A percentile compares a stretch with the other conserved stretches of the same genome.
Conservation (phyloP, 2,888 invertebrate genomes). For the Tryphoninae sp. region DNA sequence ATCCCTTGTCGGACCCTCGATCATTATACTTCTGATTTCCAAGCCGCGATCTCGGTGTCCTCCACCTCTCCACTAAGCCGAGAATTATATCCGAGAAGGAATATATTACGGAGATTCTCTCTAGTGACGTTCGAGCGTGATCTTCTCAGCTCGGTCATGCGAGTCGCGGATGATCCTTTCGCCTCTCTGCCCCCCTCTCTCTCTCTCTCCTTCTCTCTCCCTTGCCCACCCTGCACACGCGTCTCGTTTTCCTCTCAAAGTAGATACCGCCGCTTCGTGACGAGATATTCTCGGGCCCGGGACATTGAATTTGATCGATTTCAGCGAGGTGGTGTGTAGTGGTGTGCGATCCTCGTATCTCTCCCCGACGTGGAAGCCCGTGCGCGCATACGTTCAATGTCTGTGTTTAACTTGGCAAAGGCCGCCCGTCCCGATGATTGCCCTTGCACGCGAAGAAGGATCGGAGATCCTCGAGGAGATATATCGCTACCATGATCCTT, state of each 20-base stretch:
- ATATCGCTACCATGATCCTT: constrained; percentile 55
- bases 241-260: constrained; percentile 52
- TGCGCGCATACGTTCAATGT: constrained; percentile 46
- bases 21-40: constrained; percentile 51
- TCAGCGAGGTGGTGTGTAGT: not conserved
- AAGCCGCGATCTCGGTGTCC: constrained; percentile 30
- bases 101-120: constrained; percentile 37
- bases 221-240: not conserved
- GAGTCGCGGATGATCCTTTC: constrained; percentile 52
- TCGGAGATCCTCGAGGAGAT: constrained; percentile 35
- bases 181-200: not conserved
- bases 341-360: not conserved
- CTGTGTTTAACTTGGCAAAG: constrained; percentile 56
- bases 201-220: not conserved
- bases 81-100: constrained; percentile 52
- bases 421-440: constrained; percentile 46
- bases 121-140: constrained; percentile 13
- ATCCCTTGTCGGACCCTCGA: constrained; percentile 24
- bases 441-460: constrained; percentile 28
- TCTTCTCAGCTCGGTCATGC: constrained; percentile 52
- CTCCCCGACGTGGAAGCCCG: not conserved
- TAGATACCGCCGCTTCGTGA: constrained; percentile 49
- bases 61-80: constrained; percentile 10
- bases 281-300: constrained; percentile 29
- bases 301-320: constrained; percentile 62